phyloP scores from a whole-genome alignment of 2,888 invertebrate genomes.

The Epirrita christyi region DNA sequence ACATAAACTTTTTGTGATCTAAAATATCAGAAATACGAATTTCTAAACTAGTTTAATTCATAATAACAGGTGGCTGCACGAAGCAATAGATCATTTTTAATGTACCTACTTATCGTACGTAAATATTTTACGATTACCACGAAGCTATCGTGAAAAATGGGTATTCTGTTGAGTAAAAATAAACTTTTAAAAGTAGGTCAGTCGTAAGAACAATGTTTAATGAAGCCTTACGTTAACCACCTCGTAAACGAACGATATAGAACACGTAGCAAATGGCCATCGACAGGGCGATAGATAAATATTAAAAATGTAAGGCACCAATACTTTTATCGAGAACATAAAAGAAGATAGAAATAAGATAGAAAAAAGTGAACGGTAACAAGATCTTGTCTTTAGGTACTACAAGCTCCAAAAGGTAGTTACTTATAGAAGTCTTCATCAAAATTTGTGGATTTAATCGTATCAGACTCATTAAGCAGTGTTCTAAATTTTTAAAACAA shows the following conservation, averaged over 20 bases:
- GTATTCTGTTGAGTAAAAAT: slow-evolving; percentile 47
- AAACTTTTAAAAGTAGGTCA: slow-evolving; percentile 62
- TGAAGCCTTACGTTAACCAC: slow-evolving; percentile 46
- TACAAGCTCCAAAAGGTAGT: too few relatives aligned
- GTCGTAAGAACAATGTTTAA: slow-evolving; percentile 54
- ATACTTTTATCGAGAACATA: background rate
- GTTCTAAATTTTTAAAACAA: too few relatives aligned
- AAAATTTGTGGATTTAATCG: too few relatives aligned
- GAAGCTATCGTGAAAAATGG: slow-evolving; percentile 46
- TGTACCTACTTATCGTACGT: slow-evolving; percentile 17
- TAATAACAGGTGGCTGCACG: slow-evolving; percentile 30
- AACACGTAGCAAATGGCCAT: slow-evolving; percentile 32
- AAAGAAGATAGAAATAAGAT: background rate
- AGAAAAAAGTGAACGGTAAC: background rate
- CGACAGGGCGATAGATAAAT: slow-evolving; percentile 15
- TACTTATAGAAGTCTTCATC: too few relatives aligned
- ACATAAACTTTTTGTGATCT: too few relatives aligned
- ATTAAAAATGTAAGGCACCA: slow-evolving; percentile 5
- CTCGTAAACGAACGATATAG: slow-evolving; percentile 50
- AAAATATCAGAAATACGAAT: too few relatives aligned
- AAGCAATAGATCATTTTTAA: slow-evolving; percentile 21
- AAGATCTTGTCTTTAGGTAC: too few relatives aligned
- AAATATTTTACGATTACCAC: slow-evolving; percentile 47
- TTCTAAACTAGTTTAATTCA: too few relatives aligned
- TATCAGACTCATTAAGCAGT: too few relatives aligned